These are phyloP conservation scores for Xiphias gladius DNA, from an alignment of 2,113 vertebrate genomes.

Conservation along the genomic window DNA sequence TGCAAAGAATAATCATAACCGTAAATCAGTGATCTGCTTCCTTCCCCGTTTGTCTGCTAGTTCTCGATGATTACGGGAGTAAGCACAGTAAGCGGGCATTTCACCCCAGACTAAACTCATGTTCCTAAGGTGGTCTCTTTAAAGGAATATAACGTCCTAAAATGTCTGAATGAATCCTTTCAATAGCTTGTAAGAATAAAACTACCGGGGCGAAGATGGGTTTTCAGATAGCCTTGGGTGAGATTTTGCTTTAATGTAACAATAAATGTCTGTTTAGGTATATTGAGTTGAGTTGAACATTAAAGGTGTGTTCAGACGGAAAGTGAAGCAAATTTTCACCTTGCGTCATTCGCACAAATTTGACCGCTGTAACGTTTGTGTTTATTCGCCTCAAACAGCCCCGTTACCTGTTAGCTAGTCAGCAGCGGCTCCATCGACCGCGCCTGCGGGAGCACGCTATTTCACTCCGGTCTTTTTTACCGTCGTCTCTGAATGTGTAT, in stretches of 20 bases:
- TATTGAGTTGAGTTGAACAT: no score
- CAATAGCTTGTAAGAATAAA: neutral
- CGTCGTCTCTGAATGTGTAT: no score
- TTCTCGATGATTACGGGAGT: slow-evolving; percentile 45
- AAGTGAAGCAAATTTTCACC: no score
- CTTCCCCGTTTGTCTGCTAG: slow-evolving; percentile 45
- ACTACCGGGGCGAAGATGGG: neutral
- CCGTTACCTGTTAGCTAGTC: no score
- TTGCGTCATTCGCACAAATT: no score
- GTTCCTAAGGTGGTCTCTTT: slow-evolving; percentile 15
- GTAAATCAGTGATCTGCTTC: slow-evolving; percentile 68
- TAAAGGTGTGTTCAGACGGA: no score
- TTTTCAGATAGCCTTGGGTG: neutral
- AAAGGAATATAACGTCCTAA: slow-evolving; percentile 23
- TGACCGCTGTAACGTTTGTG: no score
- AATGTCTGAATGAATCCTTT: slow-evolving; percentile 4
- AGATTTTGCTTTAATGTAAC: neutral
- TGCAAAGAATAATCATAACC: slow-evolving; percentile 65
- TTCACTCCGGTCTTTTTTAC: no score
- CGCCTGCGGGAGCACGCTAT: no score
- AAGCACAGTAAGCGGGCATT: slow-evolving; percentile 4
- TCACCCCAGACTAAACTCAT: slow-evolving; percentile 24
- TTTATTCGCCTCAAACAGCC: no score
- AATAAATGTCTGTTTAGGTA: neutral
- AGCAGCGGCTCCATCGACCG: no score